Evolutionary conservation across 1,140 invertebrate genomes (phyloP).

Genomic region (Lerema accius): DNA sequence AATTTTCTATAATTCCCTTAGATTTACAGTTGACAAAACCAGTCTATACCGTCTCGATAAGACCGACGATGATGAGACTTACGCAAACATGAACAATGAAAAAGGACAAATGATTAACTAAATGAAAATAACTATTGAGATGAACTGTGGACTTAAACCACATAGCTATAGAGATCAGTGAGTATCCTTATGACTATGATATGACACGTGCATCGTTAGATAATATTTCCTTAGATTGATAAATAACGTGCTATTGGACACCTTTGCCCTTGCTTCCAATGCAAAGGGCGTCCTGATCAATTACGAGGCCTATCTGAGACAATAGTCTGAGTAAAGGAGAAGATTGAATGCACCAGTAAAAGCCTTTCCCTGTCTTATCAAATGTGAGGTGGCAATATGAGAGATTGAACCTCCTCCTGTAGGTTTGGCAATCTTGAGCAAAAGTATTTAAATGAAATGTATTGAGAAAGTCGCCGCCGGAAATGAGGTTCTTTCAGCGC

Average conservation of each 20-base stretch:
- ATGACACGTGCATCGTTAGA: too few relatives aligned
- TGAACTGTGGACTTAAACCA: neutral
- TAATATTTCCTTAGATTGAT: too few relatives aligned
- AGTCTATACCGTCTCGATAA: too few relatives aligned
- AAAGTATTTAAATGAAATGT: slow-evolving; percentile 78
- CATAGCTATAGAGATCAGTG: too few relatives aligned
- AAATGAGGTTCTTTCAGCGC: slow-evolving; percentile 77
- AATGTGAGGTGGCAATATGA: slow-evolving; percentile 57
- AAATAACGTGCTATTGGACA: neutral
- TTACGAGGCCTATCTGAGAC: neutral
- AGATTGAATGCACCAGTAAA: slow-evolving; percentile 39
- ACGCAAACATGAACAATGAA: too few relatives aligned
- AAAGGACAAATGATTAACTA: too few relatives aligned
- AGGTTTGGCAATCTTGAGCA: slow-evolving; percentile 54
- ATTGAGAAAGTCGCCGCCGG: slow-evolving; percentile 72
- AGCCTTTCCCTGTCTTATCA: slow-evolving; percentile 64
- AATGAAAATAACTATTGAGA: too few relatives aligned
- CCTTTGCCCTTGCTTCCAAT: neutral
- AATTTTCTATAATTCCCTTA: too few relatives aligned
- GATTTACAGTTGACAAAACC: too few relatives aligned
- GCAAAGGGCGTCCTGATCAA: neutral
- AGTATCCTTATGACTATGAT: too few relatives aligned
- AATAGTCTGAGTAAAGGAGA: neutral
- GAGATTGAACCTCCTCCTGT: slow-evolving; percentile 68
- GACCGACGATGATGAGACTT: too few relatives aligned